A percentile compares a stretch with the other conserved stretches of the same genome.
phyloP scores from a whole-genome alignment of 2,888 invertebrate species.

The Drosophila kokeensis region DNA sequence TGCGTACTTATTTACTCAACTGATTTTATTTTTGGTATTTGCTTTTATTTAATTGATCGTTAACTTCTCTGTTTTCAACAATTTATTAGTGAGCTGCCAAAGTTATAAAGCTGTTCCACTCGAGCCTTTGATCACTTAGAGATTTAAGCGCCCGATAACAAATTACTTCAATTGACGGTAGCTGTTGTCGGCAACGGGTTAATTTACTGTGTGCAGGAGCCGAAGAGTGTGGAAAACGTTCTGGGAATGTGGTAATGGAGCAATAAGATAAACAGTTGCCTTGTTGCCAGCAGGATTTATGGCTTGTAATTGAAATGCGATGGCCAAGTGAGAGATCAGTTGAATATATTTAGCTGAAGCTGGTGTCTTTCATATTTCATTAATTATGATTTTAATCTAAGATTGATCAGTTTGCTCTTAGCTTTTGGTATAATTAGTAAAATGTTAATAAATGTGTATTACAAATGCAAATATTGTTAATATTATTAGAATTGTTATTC shows the following conservation, averaged over 20 bases:
- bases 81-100: constrained; percentile 54
- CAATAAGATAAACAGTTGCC: constrained; percentile 55
- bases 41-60: constrained; percentile 58
- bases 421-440: not conserved
- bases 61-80: constrained; percentile 42
- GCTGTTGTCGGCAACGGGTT: constrained; percentile 45
- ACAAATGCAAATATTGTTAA: not conserved
- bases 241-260: constrained; percentile 35
- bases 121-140: constrained; percentile 49
- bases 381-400: constrained; percentile 17
- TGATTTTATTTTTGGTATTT: constrained; percentile 5
- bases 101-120: constrained; percentile 38
- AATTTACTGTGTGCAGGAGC: constrained; percentile 31
- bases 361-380: constrained; percentile 20
- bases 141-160: constrained; percentile 56
- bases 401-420: not conserved
- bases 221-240: constrained; percentile 24
- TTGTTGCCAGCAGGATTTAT: constrained; percentile 49
- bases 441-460: not conserved
- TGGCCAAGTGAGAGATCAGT: constrained; percentile 45
- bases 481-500: not conserved
- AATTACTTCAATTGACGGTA: constrained; percentile 63
- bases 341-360: constrained; percentile 8
- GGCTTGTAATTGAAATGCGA: constrained; percentile 42
- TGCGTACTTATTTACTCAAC: constrained; percentile 49